These are phyloP conservation scores for Bacillus rossius DNA, from an alignment of 1,140 invertebrate species.

Conservation along the genomic window DNA sequence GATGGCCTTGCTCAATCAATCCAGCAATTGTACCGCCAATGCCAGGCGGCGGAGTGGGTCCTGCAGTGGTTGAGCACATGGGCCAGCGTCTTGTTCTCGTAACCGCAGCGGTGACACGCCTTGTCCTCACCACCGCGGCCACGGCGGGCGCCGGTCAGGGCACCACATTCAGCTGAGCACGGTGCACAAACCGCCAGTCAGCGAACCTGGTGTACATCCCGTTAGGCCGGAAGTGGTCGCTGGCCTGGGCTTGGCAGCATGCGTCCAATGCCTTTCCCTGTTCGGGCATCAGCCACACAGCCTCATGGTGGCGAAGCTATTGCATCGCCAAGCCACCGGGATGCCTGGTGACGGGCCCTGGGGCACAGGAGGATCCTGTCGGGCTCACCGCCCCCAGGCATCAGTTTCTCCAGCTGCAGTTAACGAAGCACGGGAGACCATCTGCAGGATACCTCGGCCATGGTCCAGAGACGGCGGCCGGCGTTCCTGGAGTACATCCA, in stretches of 20 bases:
- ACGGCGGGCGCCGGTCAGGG: conserved; percentile 22
- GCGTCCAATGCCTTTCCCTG: no score
- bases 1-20: conserved; percentile 7
- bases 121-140: no score
- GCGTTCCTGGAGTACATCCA: no score
- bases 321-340: no score
- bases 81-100: background rate
- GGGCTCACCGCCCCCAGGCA: no score
- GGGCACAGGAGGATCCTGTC: no score
- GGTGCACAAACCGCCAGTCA: conserved; percentile 40
- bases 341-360: no score
- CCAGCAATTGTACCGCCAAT: conserved; percentile 15
- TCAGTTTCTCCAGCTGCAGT: no score
- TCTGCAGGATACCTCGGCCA: no score
- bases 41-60: conserved; percentile 12
- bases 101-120: background rate
- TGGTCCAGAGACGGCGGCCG: no score
- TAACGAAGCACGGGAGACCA: no score
- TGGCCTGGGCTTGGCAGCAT: background rate
- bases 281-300: background rate
- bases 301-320: no score
- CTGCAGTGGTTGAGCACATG: background rate
- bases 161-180: conserved; percentile 21
- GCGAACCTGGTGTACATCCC: conserved; percentile 31
- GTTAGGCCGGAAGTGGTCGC: conserved; percentile 26